Base-by-base conservation (phyloP, 2,888 invertebrate species). In the Vandiemenella viatica region DNA sequence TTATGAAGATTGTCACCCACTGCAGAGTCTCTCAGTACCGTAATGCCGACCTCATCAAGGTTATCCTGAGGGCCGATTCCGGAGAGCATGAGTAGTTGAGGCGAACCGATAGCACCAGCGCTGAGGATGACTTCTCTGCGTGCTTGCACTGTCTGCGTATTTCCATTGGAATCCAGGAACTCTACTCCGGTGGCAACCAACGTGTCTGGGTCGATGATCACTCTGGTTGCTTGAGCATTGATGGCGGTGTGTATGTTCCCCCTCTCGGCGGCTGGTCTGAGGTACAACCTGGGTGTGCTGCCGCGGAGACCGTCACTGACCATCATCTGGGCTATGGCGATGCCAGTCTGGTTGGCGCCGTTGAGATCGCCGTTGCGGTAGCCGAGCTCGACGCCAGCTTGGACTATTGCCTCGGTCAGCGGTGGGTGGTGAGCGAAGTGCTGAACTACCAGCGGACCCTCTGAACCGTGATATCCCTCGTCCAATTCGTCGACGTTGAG, bases 1-100 rank as follows among this genome's bases (percentile, higher is more conserved):
- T 82, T 81, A 57, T 76, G 79, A 43, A 81, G 60, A 15, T 72
- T 75, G 57, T 72, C 64, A 0, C 84, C 85, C 1, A 85, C 81
- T 7, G 54, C 66, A 0, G 80, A 81, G 15, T 83, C 65, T 55
- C 80, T 72, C 54, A 75, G 66, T 3, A 82, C 58, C 0, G 77
- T 75, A 53, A 83, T 72, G 0, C 70, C 70, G 8, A 38, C 38
- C 38, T 10, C 16, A 17, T 50, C 49, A 15, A 55, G 41, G 45
- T 70, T 65, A 7, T 60, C 53, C 50, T 57, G 61, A 0, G 70
- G 70, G 1, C 74, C 74, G 16, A 75, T 63, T 1, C 74, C 74
- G 7, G 74, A 74, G 17, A 71, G 58, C 66, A 73, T 69, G 2
- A 75, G 60, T 46, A 75, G 60, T 53, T 72, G 67, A 1, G 73